Base-by-base conservation (phyloP, 92 coral and sea anemone genomes). In the Parazoanthus darwini region DNA sequence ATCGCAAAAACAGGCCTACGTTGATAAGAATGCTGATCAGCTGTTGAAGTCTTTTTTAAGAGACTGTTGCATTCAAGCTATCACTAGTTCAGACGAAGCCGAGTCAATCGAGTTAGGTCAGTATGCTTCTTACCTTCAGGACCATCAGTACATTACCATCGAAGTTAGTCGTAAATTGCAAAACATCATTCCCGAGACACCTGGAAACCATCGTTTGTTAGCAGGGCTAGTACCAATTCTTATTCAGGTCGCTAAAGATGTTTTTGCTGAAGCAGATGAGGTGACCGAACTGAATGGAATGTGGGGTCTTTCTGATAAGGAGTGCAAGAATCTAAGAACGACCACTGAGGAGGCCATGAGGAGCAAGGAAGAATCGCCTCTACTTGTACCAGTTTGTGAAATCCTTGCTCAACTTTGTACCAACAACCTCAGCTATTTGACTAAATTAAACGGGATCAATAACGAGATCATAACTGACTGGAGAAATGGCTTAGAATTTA, bases 251-350 rank as follows among this genome's bases (percentile, higher is more conserved):
- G 72, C 72, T 66, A 66, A 66, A 66, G 26, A 66, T 66, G 72
- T 66, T 66, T 66, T 66, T 14, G 26, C 72, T 66, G n/a, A 66
- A 66, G 26, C 18, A 18, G 72, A 66, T 66, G 72, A 66, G 9
- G 72, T 66, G 72, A 6, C 25, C 72, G 72, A 66, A 66, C 26
- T 66, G 72, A 66, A 66, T 66, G 72, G 72, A 66, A 66, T 66
- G 72, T 66, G 72, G 72, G 72, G 72, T 18, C 72, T 66, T 66
- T 66, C 72, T 66, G 72, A 66, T 66, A 66, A 66, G 9, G 72
- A 66, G 72, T n/a, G 23, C 26, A 66, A 66, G 72, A 66, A n/a
- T 66, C 72, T 66, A 18, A 66, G 72, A 66, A n/a, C 6, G 13
- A 66, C 6, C 26, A 66, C 72, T 18, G 72, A 66, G 72, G 13